Conservation (phyloP, 2,113 vertebrate species). For the Meles meles region DNA sequence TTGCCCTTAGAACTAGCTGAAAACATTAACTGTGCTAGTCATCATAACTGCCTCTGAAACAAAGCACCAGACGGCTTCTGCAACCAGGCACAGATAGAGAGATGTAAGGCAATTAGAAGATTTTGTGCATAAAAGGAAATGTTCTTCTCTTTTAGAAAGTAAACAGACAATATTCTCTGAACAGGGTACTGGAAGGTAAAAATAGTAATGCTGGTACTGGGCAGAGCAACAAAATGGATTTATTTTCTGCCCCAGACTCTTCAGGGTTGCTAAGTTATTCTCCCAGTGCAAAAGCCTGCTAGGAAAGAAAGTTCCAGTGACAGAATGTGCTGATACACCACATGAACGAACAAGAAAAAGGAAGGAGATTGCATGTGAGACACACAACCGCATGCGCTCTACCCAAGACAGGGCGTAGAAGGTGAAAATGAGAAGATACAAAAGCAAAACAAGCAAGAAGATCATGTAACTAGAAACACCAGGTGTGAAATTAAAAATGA, state of each 20-base stretch:
- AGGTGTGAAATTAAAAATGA: neutral
- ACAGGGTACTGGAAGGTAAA: neutral
- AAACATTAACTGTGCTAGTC: neutral
- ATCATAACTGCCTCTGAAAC: neutral
- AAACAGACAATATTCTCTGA: slow-evolving; percentile 27
- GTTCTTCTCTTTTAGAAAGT: slow-evolving; percentile 35
- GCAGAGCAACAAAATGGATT: neutral
- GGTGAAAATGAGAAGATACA: neutral
- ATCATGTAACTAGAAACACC: neutral
- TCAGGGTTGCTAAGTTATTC: slow-evolving; percentile 10
- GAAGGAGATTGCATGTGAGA: neutral
- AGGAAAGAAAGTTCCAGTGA: neutral
- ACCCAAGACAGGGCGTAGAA: neutral
- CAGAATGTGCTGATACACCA: neutral
- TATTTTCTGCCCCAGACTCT: slow-evolving; percentile 33
- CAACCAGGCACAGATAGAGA: neutral
- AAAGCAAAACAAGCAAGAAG: neutral
- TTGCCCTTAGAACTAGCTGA: neutral
- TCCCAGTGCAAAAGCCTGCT: neutral
- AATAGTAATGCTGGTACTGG: neutral
- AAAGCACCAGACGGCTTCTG: slow-evolving; percentile 9
- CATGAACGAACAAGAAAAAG: neutral
- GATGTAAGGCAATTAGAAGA: neutral
- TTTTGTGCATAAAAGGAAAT: slow-evolving; percentile 37
- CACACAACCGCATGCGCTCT: neutral